Evolutionary conservation across 2,113 vertebrate genomes (phyloP).

Genomic region (Tragelaphus scriptus): DNA sequence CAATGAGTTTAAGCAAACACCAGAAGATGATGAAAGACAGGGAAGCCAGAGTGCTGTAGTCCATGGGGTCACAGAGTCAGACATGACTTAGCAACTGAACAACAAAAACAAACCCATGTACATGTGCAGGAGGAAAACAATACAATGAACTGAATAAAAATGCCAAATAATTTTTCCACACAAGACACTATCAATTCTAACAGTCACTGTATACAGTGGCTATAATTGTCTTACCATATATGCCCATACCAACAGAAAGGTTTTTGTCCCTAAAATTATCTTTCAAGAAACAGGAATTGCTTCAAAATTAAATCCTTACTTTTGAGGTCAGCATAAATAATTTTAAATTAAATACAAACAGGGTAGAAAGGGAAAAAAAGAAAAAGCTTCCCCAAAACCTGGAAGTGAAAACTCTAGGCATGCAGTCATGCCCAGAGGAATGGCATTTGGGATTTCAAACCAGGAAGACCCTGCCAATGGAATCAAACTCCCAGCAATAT

Average conservation of each 20-base stretch:
- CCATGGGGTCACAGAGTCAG: not conserved
- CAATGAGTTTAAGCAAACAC: not conserved
- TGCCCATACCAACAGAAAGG: not conserved
- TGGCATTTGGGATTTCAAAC: not conserved
- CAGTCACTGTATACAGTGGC: not conserved
- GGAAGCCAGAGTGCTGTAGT: not conserved
- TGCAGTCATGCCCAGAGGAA: not conserved
- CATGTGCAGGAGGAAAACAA: not conserved
- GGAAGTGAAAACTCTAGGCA: not conserved
- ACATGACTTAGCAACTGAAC: not conserved
- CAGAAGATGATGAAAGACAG: not conserved
- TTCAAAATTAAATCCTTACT: conserved; percentile 26
- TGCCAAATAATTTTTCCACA: not conserved
- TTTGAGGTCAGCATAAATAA: not conserved
- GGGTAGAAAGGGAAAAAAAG: not conserved
- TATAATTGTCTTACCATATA: not conserved
- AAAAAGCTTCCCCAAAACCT: not conserved
- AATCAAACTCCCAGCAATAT: not conserved
- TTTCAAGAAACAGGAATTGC: not conserved
- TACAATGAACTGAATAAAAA: not conserved
- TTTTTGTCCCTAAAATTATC: not conserved
- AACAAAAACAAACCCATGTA: not conserved
- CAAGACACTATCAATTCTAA: not conserved
- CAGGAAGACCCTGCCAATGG: not conserved
- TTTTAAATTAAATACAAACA: not conserved